A percentile compares a stretch with the other conserved stretches of the same genome.
Conservation (phyloP, 2,113 vertebrate species). For the Thunnus thynnus region DNA sequence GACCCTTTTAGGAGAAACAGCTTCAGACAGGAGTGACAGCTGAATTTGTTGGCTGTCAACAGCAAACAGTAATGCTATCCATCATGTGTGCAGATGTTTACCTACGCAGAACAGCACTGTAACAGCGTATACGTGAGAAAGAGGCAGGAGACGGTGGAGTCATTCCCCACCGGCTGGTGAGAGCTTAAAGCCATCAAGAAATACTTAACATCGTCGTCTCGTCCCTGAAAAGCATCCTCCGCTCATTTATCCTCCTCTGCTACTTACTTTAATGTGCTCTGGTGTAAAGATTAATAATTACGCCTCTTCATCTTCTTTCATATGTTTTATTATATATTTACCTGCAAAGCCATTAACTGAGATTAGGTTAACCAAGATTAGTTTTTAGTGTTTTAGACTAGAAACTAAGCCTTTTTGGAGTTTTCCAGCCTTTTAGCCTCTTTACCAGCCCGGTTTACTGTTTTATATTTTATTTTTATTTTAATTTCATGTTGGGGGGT, state of each 20-base stretch:
- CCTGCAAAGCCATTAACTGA: not conserved
- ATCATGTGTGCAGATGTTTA: conserved; percentile 19
- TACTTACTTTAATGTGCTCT: not conserved
- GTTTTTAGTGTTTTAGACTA: not conserved
- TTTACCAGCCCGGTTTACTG: no score
- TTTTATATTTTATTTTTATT: no score
- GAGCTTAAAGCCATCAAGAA: not conserved
- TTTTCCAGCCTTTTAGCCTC: no score
- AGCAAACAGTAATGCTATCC: conserved; percentile 17
- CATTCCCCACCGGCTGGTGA: not conserved
- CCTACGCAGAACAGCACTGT: not conserved
- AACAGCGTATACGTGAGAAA: not conserved
- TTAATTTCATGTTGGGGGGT: no score
- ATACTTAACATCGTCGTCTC: not conserved
- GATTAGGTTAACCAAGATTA: not conserved
- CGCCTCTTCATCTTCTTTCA: not conserved
- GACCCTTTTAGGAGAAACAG: conserved; percentile 14
- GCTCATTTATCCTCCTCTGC: conserved; percentile 14
- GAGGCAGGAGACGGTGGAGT: not conserved
- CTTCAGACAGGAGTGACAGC: conserved; percentile 43
- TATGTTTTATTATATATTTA: not conserved
- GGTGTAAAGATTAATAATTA: not conserved
- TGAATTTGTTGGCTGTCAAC: conserved; percentile 36
- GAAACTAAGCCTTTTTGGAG: no score
- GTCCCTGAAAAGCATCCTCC: not conserved